phyloP scores from a whole-genome alignment of 2,113 vertebrate genomes.

The Saguinus midas region DNA sequence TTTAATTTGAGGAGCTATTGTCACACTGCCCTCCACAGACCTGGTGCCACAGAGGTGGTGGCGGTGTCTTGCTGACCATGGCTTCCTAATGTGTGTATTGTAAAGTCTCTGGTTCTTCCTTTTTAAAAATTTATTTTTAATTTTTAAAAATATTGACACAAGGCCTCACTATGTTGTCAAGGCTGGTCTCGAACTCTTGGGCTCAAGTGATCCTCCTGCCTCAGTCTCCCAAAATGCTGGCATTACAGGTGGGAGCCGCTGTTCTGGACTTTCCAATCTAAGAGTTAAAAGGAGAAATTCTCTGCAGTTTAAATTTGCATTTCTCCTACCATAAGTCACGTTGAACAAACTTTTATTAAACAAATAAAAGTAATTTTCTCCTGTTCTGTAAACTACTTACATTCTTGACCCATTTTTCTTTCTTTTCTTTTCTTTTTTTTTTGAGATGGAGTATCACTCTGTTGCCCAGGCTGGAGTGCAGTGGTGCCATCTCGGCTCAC shows the following conservation, averaged over 20 bases:
- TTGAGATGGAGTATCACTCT: no score
- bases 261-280: background rate
- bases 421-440: background rate
- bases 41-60: accelerated
- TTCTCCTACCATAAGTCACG: background rate
- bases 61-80: accelerated
- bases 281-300: background rate
- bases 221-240: no score
- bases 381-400: background rate
- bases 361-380: background rate
- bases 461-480: no score
- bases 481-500: no score
- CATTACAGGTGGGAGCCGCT: no score
- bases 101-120: background rate
- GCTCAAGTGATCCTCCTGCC: no score
- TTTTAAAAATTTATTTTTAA: no score
- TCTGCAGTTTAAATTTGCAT: background rate
- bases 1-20: constrained; percentile 51
- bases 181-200: no score
- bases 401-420: background rate
- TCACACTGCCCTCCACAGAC: background rate
- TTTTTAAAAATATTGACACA: no score
- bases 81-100: background rate
- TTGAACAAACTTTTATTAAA: background rate
- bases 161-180: no score